phyloP scores from a whole-genome alignment of 64 coral and sea anemone genomes.

The Montipora cactus region DNA sequence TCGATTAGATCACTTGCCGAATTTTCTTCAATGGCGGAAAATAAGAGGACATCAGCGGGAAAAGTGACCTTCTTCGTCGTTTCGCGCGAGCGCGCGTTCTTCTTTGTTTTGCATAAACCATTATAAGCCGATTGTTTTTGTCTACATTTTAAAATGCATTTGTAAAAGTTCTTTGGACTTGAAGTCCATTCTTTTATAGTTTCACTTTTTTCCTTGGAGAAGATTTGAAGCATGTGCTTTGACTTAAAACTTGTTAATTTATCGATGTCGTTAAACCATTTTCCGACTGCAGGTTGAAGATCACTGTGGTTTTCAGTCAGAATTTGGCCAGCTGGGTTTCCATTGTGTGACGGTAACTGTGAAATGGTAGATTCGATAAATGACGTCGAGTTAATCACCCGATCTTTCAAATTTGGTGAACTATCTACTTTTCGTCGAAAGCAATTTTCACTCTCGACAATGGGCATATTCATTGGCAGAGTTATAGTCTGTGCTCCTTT shows the following conservation, averaged over 20 bases:
- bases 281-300: neutral
- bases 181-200: constrained; percentile 42
- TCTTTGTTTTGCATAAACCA: neutral
- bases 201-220: constrained; percentile 16
- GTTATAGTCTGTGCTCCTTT: constrained; percentile 51
- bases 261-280: constrained; percentile 66
- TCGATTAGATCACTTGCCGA: constrained; percentile 34
- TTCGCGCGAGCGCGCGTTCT: neutral
- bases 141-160: constrained; percentile 71
- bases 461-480: constrained; percentile 68
- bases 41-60: constrained; percentile 56
- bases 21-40: constrained; percentile 73
- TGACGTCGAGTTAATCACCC: neutral
- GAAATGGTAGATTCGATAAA: constrained; percentile 2
- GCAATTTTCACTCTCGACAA: constrained; percentile 36
- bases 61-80: constrained; percentile 52
- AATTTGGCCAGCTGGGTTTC: neutral
- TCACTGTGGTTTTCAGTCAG: neutral
- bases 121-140: constrained; percentile 14
- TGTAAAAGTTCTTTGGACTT: constrained; percentile 62
- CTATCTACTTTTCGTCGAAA: constrained; percentile 21
- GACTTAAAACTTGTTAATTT: constrained; percentile 68
- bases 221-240: constrained; percentile 25
- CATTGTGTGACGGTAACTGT: constrained; percentile 15
- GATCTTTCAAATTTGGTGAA: constrained; percentile 23